Conservation (phyloP, 2,113 vertebrate species). For the Ciconia stormi region DNA sequence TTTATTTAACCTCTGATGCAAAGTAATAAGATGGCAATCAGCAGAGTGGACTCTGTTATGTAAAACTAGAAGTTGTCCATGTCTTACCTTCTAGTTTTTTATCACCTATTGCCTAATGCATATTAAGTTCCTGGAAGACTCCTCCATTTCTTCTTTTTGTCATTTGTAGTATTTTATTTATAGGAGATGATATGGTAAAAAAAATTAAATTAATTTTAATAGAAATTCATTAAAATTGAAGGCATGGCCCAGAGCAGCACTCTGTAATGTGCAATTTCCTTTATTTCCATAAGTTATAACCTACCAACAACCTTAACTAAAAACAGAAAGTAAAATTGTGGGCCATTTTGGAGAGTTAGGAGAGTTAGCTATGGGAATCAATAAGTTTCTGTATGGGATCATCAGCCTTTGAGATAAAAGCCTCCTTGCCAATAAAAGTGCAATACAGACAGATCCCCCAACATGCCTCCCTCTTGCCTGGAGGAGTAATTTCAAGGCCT, state of each 20-base stretch:
- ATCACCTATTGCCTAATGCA: background rate
- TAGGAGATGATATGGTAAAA: background rate
- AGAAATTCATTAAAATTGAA: background rate
- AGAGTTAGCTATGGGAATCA: background rate
- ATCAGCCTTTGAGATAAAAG: background rate
- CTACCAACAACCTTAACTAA: background rate
- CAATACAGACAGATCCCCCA: background rate
- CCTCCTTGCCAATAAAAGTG: background rate
- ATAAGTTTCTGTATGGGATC: background rate
- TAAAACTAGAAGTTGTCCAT: background rate
- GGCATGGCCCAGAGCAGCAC: background rate
- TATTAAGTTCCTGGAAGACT: background rate
- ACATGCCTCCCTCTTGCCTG: background rate
- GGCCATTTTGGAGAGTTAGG: background rate
- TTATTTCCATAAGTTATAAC: background rate
- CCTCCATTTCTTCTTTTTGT: background rate
- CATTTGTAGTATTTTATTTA: background rate
- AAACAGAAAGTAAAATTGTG: background rate
- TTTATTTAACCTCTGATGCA: background rate
- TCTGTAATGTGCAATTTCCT: background rate
- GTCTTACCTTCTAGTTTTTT: background rate
- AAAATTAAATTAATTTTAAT: background rate
- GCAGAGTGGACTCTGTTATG: background rate
- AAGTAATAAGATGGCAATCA: background rate
- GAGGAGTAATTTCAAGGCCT: background rate